Base-by-base conservation (phyloP, 2,113 vertebrate species). In the Xiphophorus couchianus region DNA sequence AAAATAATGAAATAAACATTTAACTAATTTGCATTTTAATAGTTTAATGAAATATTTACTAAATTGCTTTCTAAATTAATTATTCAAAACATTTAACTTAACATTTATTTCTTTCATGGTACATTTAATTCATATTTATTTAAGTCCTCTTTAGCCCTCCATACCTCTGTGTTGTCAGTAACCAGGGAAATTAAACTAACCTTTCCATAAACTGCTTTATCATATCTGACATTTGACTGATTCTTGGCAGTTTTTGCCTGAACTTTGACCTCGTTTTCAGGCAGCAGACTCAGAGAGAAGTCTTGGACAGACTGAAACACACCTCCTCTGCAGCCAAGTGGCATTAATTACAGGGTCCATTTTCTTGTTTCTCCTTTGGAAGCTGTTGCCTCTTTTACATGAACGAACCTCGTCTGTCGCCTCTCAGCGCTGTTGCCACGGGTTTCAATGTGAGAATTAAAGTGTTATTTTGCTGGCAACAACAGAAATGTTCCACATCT, bases 401-500 rank as follows among this genome's bases (percentile, higher is more conserved):
- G 28, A 22, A 54, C 14, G n/a, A 0, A 62, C 67, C 64, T 27
- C 69, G 63, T 0, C 0, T 71, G 31, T 75, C 54, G 11, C 22
- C 76, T 80, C 27, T 62, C 66, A 73, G 14, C 35, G 39, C 67
- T 62, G 61, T 29, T 66, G 27, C 29, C 30, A 15, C 44, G 29
- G 17, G 61, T 69, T 35, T 75, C 17, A 80, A 10, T 39, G 62
- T 70, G 31, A 77, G 37, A 74, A 42, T 62, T 65, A 9, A 35
- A 64, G 33, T 69, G 76, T 69, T 69, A 22, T 48, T 61, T 33
- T 9, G 4, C 60, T 69, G 60, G n/a, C 72, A 78, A 22, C 11
- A 74, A 64, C 37, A 74, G 2, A 67, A 74, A 74, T 61, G 28
- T 58, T 31, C n/a, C 66, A 76, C 35, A 76, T 76, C 17, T 63